A percentile compares a stretch with the other conserved stretches of the same genome.
These are phyloP conservation scores for Plebejus argus DNA, from an alignment of 2,888 invertebrate species.

Conservation along the genomic window DNA sequence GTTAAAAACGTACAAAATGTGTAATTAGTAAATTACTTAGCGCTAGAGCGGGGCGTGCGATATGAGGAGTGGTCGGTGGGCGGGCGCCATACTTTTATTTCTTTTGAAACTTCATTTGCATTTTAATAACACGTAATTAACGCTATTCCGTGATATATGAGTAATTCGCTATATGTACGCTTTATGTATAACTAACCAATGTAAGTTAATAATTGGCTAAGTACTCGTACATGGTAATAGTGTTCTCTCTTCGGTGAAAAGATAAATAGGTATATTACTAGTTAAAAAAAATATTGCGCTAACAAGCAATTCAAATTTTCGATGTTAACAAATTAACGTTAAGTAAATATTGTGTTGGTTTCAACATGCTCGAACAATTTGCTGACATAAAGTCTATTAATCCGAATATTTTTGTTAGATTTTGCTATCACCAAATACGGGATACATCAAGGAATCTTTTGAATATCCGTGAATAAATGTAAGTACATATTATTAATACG, in stretches of 20 bases:
- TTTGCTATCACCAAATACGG: neutral
- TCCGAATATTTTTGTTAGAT: too few relatives aligned
- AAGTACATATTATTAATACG: constrained; percentile 16
- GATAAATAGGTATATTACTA: neutral
- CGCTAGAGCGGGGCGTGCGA: constrained; percentile 20
- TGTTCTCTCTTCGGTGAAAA: neutral
- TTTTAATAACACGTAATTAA: constrained; percentile 30
- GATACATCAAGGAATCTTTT: neutral
- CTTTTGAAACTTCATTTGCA: constrained; percentile 28
- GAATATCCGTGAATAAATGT: neutral
- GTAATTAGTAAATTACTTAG: neutral
- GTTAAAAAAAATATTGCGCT: too few relatives aligned
- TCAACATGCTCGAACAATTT: too few relatives aligned
- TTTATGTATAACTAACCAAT: neutral
- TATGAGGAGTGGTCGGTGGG: constrained; percentile 30
- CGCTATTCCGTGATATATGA: constrained; percentile 23
- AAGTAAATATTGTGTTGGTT: too few relatives aligned
- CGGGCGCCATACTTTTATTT: constrained; percentile 7
- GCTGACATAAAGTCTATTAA: too few relatives aligned
- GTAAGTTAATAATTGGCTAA: neutral
- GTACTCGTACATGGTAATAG: neutral
- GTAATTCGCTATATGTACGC: constrained; percentile 13
- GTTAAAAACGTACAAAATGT: constrained; percentile 3
- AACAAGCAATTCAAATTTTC: too few relatives aligned
- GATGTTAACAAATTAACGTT: too few relatives aligned